Evolutionary conservation across 2,797 vertebrate species (phyloP).

Genomic region (Sebastes trivittatus): DNA sequence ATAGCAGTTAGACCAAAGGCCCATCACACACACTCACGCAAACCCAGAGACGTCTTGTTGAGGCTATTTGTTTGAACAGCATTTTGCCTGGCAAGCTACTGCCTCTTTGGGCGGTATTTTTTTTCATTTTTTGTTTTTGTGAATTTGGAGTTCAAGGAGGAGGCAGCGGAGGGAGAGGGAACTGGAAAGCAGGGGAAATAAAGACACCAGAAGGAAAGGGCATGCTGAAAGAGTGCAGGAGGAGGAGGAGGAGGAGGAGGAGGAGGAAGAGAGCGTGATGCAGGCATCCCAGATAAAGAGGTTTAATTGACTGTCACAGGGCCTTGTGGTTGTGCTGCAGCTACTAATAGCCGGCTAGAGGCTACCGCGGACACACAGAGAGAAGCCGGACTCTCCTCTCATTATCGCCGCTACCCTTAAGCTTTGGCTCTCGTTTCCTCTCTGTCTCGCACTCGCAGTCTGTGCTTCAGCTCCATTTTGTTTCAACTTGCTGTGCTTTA

Average conservation of each 20-base stretch:
- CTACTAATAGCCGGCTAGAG: conserved; percentile 72
- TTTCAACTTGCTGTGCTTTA: conserved; percentile 10
- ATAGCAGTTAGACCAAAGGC: conserved; percentile 44
- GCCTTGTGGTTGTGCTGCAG: conserved; percentile 68
- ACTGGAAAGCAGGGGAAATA: conserved; percentile 27
- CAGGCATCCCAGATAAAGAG: conserved; percentile 84
- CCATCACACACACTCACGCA: conserved; percentile 15
- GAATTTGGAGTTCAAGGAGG: conserved; percentile 46
- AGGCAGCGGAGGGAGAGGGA: conserved; percentile 13
- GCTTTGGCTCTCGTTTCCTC: conserved; percentile 44
- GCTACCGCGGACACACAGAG: conserved; percentile 76
- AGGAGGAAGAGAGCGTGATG: conserved; percentile 39
- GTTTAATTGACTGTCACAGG: conserved; percentile 92
- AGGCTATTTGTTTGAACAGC: conserved; percentile 52
- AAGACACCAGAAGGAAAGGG: conserved; percentile 52
- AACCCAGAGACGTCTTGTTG: conserved; percentile 41
- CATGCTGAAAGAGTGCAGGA: conserved; percentile 31
- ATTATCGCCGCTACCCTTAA: conserved; percentile 67
- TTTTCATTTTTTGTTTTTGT: neutral
- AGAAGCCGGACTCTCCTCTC: conserved; percentile 70
- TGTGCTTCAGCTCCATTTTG: conserved; percentile 23
- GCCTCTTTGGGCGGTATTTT: conserved; percentile 7
- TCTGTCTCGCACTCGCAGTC: conserved; percentile 37
- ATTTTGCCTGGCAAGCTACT: conserved; percentile 27
- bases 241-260: neutral